Evolutionary conservation across 2,888 invertebrate genomes (phyloP).

Genomic region (Diadegma fenestrale): DNA sequence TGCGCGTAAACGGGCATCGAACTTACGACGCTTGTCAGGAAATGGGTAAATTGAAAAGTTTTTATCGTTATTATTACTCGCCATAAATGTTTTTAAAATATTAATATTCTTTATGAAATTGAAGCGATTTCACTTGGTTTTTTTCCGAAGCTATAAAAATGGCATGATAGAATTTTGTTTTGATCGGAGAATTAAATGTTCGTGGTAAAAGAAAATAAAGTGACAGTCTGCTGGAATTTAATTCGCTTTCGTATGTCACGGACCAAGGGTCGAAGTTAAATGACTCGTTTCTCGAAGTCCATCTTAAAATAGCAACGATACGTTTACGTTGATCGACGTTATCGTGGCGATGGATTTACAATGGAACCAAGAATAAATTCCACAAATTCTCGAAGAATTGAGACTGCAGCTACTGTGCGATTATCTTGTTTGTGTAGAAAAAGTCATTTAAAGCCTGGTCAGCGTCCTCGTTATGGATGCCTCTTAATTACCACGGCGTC

Average conservation of each 20-base stretch:
- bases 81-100: background rate
- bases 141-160: background rate
- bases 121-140: background rate
- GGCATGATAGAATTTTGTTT: background rate
- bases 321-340: conserved; percentile 2
- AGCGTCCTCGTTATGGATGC: background rate
- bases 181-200: background rate
- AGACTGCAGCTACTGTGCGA: background rate
- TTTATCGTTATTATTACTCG: background rate
- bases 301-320: background rate
- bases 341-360: conserved; percentile 2
- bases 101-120: background rate
- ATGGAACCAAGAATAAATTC: background rate
- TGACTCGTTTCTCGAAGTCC: conserved; percentile 14
- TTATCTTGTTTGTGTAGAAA: background rate
- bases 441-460: background rate
- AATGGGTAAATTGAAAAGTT: conserved; percentile 78
- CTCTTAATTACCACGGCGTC: background rate
- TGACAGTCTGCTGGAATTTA: background rate
- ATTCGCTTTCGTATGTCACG: background rate
- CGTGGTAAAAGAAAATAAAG: background rate
- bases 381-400: background rate
- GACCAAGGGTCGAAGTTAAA: conserved; percentile 1
- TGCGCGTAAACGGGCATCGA: conserved; percentile 83
- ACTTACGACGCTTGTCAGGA: conserved; percentile 79